Percentiles rank a stretch among this genome's conserved stretches.
Evolutionary conservation across 2,888 invertebrate species (phyloP).

Genomic region (Pycnomerus fuliginosus): DNA sequence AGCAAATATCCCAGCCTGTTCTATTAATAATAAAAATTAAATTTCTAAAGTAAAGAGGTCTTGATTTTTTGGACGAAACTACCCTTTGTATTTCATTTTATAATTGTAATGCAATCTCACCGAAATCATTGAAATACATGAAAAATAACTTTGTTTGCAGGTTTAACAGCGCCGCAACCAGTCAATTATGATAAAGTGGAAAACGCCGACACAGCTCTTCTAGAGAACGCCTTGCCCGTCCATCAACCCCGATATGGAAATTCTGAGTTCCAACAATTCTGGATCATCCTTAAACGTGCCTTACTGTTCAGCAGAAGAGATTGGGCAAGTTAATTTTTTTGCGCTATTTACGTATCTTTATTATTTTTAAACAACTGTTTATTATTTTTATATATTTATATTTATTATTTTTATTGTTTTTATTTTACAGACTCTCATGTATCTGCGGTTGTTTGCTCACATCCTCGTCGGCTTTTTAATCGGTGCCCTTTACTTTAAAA

Average conservation of each 20-base stretch:
- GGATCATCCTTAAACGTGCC: constrained; percentile 83
- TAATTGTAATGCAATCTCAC: no score
- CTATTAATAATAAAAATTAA: no score
- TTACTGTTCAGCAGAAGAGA: constrained; percentile 83
- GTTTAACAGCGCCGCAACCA: no score
- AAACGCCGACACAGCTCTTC: constrained; percentile 66
- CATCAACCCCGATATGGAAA: constrained; percentile 79
- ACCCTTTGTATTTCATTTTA: no score
- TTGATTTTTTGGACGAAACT: no score
- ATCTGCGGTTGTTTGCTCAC: constrained; percentile 90
- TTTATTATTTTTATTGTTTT: constrained; percentile 16
- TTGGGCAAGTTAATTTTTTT: constrained; percentile 64
- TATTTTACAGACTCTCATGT: constrained; percentile 83
- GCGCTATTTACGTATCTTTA: background rate
- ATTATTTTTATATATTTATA: background rate
- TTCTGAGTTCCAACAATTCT: constrained; percentile 79
- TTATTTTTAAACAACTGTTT: constrained; percentile 1
- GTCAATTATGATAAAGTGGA: constrained; percentile 5
- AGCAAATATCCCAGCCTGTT: no score
- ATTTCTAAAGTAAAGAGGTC: no score
- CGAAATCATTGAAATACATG: no score
- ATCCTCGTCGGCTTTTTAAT: constrained; percentile 91
- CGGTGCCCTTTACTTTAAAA: constrained; percentile 92
- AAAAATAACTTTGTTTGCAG: no score
- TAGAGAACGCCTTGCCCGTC: constrained; percentile 60